A percentile compares a stretch with the other conserved stretches of the same genome.
Evolutionary conservation across 2,888 invertebrate genomes (phyloP).

Genomic region (Frankliniella fusca): DNA sequence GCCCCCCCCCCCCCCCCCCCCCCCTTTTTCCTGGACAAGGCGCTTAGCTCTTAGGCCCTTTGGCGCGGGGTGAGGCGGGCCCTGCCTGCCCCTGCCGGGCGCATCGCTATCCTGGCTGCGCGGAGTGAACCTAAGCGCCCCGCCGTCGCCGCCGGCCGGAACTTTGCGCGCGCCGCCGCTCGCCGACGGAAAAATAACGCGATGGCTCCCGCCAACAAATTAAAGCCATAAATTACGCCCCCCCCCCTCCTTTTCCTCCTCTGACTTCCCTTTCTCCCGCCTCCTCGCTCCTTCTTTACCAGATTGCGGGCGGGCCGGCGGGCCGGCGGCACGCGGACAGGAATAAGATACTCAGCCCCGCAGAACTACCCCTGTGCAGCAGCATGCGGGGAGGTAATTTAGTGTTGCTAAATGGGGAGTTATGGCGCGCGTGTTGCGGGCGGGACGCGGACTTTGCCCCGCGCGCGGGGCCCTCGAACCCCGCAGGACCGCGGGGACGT

Average conservation of each 20-base stretch:
- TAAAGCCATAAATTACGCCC: constrained; percentile 20
- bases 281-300: not conserved
- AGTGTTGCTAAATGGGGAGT: not conserved
- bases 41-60: too few species aligned
- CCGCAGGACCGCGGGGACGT: not conserved
- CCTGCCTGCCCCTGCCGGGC: not conserved
- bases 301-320: not conserved
- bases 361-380: too few species aligned
- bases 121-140: not conserved
- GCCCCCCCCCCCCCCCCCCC: too few species aligned
- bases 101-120: not conserved
- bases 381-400: not conserved
- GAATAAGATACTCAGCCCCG: not conserved
- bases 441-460: not conserved
- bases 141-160: not conserved
- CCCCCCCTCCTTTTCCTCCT: too few species aligned
- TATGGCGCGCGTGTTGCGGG: not conserved
- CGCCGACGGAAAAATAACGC: constrained; percentile 25
- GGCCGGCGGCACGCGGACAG: not conserved
- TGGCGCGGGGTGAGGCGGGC: too few species aligned
- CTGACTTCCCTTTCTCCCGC: too few species aligned
- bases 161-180: not conserved
- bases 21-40: too few species aligned
- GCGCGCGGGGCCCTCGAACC: not conserved
- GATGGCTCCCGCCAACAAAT: constrained; percentile 22